These are phyloP conservation scores for Geococcyx californianus DNA, from an alignment of 2,113 vertebrate genomes.

Conservation along the genomic window DNA sequence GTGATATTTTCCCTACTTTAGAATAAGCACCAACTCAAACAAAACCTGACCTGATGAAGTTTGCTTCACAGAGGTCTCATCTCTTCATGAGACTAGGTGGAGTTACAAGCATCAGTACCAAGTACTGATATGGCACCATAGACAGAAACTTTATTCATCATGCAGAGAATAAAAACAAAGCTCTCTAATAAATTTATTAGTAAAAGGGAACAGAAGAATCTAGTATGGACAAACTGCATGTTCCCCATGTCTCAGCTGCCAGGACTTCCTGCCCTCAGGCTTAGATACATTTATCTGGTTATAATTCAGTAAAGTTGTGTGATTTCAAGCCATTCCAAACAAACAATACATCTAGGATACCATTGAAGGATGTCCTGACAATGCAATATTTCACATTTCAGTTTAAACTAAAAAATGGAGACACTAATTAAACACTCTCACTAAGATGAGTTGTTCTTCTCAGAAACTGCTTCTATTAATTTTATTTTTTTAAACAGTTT, in stretches of 20 bases:
- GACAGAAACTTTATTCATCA: slow-evolving; percentile 58
- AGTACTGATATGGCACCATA: neutral
- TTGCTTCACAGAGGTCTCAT: slow-evolving; percentile 37
- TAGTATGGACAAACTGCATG: slow-evolving; percentile 42
- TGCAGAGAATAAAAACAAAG: slow-evolving; percentile 60
- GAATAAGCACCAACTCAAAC: slow-evolving; percentile 39
- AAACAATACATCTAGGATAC: slow-evolving; percentile 38
- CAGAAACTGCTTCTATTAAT: slow-evolving; percentile 27
- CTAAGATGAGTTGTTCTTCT: neutral
- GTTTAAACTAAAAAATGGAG: slow-evolving; percentile 8
- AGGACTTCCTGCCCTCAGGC: slow-evolving; percentile 56
- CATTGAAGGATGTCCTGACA: slow-evolving; percentile 40
- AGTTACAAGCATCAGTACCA: slow-evolving; percentile 11
- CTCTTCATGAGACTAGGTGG: slow-evolving; percentile 28
- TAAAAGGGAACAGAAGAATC: slow-evolving; percentile 59
- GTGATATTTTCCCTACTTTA: neutral
- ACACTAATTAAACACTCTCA: slow-evolving; percentile 19
- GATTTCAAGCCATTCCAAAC: slow-evolving; percentile 57
- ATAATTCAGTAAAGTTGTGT: slow-evolving; percentile 56
- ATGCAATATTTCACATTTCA: slow-evolving; percentile 42
- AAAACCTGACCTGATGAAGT: slow-evolving; percentile 43
- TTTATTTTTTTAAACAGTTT: slow-evolving; percentile 11
- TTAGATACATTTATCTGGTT: slow-evolving; percentile 51
- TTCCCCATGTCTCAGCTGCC: slow-evolving; percentile 39
- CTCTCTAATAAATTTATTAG: slow-evolving; percentile 54